Percentiles rank a stretch among this genome's conserved stretches.
Conservation (phyloP, 53 echinoderm and acorn worm species). For the Holothuria scabra region DNA sequence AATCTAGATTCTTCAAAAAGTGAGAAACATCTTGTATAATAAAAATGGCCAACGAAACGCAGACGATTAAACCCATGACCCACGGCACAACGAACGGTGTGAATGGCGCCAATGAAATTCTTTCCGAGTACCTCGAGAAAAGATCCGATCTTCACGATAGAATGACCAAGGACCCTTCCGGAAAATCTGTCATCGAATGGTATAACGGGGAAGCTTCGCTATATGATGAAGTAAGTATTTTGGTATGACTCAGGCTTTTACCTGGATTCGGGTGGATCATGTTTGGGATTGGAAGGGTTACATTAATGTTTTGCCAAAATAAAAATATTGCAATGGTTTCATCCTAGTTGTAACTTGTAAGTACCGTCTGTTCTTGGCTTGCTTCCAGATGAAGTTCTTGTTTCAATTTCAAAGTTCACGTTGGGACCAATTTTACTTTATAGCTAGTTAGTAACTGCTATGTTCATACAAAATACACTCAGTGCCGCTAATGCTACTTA, state of each 20-base stretch:
- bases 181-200: slow-evolving; percentile 48
- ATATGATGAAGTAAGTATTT: slow-evolving; percentile 33
- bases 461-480: too few species aligned
- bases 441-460: too few species aligned
- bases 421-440: too few species aligned
- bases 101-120: slow-evolving; percentile 10
- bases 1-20: background rate
- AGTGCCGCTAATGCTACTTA: too few species aligned
- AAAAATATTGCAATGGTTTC: too few species aligned
- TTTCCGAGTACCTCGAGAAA: slow-evolving; percentile 33
- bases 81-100: slow-evolving; percentile 20
- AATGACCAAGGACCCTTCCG: slow-evolving; percentile 33
- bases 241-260: background rate
- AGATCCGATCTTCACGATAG: slow-evolving; percentile 36
- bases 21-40: background rate
- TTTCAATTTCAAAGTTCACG: too few species aligned
- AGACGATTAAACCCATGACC: slow-evolving; percentile 25
- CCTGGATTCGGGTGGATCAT: too few species aligned
- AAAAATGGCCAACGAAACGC: slow-evolving; percentile 12
- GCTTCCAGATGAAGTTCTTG: too few species aligned
- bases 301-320: too few species aligned
- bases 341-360: too few species aligned
- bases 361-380: too few species aligned
- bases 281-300: too few species aligned
- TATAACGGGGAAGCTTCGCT: slow-evolving; percentile 39